Evolutionary conservation across 2,888 invertebrate species (phyloP).

Genomic region (Lochmaea capreae): DNA sequence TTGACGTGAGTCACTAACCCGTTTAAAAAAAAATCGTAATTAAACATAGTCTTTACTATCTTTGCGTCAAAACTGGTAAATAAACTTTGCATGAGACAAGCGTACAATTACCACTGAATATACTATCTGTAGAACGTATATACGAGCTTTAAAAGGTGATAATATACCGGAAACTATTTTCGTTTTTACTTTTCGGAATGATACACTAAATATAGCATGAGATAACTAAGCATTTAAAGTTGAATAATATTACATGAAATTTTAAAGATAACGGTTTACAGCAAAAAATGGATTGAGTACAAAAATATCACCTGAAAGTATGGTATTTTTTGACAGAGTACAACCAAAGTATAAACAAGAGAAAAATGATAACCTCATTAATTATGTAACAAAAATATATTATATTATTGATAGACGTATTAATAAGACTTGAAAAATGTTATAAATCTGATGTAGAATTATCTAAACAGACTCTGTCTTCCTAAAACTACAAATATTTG

Average conservation of each 20-base stretch:
- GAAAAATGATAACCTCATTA: too few species aligned
- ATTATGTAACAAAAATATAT: too few species aligned
- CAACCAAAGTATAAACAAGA: background rate
- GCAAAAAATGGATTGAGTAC: too few species aligned
- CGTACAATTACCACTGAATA: background rate
- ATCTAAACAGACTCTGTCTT: background rate
- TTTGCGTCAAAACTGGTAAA: constrained; percentile 2
- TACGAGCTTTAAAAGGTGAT: constrained; percentile 7
- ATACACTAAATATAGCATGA: background rate
- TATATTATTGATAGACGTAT: too few species aligned
- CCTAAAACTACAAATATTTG: background rate
- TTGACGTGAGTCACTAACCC: constrained; percentile 9
- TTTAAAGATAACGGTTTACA: background rate
- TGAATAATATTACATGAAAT: background rate
- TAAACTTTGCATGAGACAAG: constrained; percentile 1
- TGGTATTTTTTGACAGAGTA: background rate
- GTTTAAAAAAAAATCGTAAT: constrained; percentile 11
- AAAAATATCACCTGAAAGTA: background rate
- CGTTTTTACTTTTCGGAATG: background rate
- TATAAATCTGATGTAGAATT: too few species aligned
- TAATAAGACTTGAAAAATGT: too few species aligned
- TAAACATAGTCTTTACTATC: constrained; percentile 12
- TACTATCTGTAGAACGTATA: background rate
- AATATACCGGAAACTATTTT: constrained; percentile 11
- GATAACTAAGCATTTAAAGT: background rate